Evolutionary conservation across 1,140 invertebrate genomes (phyloP), one percentile per base, ranked within the genome.

Genomic region (Tetramorium simillimum): DNA sequence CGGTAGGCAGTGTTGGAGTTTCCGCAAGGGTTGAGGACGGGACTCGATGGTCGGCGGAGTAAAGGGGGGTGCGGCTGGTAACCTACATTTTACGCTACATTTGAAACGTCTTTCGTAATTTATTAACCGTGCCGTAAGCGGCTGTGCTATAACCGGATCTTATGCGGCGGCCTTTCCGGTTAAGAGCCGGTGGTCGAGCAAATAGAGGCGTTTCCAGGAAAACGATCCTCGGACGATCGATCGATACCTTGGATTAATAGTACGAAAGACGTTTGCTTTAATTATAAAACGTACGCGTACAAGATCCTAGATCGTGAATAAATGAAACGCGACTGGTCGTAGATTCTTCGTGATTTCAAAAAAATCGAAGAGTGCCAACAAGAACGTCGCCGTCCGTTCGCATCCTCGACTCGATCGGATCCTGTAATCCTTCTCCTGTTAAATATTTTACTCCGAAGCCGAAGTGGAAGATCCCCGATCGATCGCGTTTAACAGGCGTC

Each of bases 71-170:
- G 67, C 70, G 86, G 91, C 60, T 72, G 76, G 62, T 93, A 94
- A 93, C 93, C 93, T 93, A 94, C 92, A 94, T 94, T 94, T 93
- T 93, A 93, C 91, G 90, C 87, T 91, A 91, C 88, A 90, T 93
- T 92, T 90, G 72, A 91, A 92, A 93, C 89, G 91, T 92, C 92
- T 93, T 91, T 90, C 88, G 70, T 92, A 88, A 92, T 87, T 93
- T 91, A 93, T 92, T 92, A 86, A 80, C 62, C n/a, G 28, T 37
- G 58, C 65, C 53, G 46, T 84, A 63, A 56, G 77, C 51, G 33
- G 62, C 37, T 40, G 85, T 40, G 63, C 77, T 84, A 82, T 84
- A 84, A 72, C 75, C 85, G 46, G 65, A 86, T 86, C 85, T 72
- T 28, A 16, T 51, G 53, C 24, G 77, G 51, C 62, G 53, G 49